Conservation (phyloP, 2,797 vertebrate genomes). For the Pachyuromys duprasi region DNA sequence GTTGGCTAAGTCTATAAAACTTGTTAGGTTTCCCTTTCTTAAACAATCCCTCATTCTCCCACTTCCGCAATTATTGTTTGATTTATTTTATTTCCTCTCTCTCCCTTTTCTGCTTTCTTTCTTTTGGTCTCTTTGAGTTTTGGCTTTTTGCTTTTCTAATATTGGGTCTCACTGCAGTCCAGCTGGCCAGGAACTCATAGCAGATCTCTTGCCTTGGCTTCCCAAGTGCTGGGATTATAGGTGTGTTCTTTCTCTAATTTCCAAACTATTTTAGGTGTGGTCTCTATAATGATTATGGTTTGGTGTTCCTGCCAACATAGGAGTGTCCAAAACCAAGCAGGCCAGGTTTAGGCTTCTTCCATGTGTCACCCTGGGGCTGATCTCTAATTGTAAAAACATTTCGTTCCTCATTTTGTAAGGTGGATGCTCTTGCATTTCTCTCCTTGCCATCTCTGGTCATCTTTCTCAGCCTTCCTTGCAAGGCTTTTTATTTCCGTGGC, state of each 20-base stretch:
- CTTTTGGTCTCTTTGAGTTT: neutral
- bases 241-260: neutral
- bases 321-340: neutral
- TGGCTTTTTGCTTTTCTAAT: neutral
- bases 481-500: neutral
- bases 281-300: neutral
- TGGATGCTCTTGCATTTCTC: neutral
- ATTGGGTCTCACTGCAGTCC: neutral
- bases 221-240: neutral
- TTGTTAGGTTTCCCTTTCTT: neutral
- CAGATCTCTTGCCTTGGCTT: neutral
- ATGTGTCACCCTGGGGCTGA: neutral
- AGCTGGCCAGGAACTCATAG: neutral
- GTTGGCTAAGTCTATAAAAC: neutral
- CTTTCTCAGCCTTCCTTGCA: neutral
- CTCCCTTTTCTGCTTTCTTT: neutral
- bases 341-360: neutral
- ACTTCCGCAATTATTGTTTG: neutral
- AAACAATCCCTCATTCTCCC: neutral
- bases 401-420: neutral
- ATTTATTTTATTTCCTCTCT: neutral
- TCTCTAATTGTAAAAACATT: neutral
- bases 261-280: neutral
- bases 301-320: neutral
- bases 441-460: neutral